These are phyloP conservation scores for Melangyna quadrimaculata DNA, from an alignment of 2,888 invertebrate genomes.

Conservation along the genomic window DNA sequence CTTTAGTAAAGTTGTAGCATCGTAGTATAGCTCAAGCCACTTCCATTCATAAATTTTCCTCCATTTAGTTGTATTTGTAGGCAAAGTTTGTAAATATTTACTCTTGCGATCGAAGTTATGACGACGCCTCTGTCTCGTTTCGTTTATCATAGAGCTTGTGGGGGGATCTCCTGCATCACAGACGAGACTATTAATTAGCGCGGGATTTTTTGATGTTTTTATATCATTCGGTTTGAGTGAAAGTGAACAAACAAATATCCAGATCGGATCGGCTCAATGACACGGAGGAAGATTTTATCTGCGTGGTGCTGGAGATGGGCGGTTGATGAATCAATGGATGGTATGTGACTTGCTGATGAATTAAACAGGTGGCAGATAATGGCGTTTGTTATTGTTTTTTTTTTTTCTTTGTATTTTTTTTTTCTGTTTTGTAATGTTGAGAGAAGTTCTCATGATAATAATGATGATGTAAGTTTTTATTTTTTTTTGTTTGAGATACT, in stretches of 20 bases:
- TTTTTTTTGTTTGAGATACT: background rate
- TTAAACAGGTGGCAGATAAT: conserved; percentile 19
- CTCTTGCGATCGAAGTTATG: conserved; percentile 10
- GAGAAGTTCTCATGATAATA: conserved; percentile 39
- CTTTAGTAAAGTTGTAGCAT: background rate
- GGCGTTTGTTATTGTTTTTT: conserved; percentile 51
- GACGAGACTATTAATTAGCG: conserved; percentile 62
- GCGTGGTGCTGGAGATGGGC: too few relatives aligned
- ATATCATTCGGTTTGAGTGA: conserved; percentile 58
- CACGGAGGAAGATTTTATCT: conserved; percentile 23
- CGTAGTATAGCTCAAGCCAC: background rate
- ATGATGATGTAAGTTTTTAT: conserved; percentile 50
- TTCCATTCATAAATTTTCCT: conserved; percentile 51
- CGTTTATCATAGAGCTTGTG: background rate
- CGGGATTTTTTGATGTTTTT: conserved; percentile 44
- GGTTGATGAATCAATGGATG: conserved; percentile 8
- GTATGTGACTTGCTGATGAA: background rate
- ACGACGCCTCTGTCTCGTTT: conserved; percentile 5
- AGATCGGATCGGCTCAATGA: conserved; percentile 37
- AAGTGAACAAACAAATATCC: conserved; percentile 53
- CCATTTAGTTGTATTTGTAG: conserved; percentile 17
- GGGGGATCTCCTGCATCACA: conserved; percentile 54
- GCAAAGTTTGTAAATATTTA: conserved; percentile 13
- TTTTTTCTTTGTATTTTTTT: background rate
- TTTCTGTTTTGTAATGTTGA: background rate